A percentile compares a stretch with the other conserved stretches of the same genome.
Conservation (phyloP, 2,113 vertebrate genomes). For the Passerina amoena region DNA sequence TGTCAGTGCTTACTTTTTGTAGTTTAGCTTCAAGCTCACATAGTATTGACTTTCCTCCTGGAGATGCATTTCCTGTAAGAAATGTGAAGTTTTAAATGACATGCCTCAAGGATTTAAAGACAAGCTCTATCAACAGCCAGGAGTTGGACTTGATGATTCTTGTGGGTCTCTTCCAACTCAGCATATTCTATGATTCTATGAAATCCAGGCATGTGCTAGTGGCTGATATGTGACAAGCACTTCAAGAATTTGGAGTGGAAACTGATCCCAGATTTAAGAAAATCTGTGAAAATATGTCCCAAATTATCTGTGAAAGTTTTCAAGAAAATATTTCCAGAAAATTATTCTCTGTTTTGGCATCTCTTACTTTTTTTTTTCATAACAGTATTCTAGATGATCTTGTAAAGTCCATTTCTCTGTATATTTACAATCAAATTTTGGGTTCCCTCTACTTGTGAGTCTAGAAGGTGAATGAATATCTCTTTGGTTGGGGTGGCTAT, state of each 20-base stretch:
- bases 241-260: neutral
- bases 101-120: neutral
- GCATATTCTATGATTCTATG: neutral
- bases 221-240: neutral
- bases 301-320: neutral
- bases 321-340: neutral
- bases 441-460: fast-evolving
- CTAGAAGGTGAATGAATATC: neutral
- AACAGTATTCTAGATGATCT: neutral
- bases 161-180: neutral
- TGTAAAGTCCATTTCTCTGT: neutral
- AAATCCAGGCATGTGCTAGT: neutral
- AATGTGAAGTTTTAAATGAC: neutral
- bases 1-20: neutral
- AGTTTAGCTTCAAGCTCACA: neutral
- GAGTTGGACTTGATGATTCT: neutral
- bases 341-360: neutral
- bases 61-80: neutral
- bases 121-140: neutral
- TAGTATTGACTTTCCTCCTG: neutral
- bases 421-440: neutral
- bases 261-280: neutral
- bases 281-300: neutral
- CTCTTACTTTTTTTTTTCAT: neutral
- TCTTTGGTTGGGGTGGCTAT: neutral